Base-by-base conservation (phyloP, 2,888 invertebrate species). In the Tanypteryx hageni region DNA sequence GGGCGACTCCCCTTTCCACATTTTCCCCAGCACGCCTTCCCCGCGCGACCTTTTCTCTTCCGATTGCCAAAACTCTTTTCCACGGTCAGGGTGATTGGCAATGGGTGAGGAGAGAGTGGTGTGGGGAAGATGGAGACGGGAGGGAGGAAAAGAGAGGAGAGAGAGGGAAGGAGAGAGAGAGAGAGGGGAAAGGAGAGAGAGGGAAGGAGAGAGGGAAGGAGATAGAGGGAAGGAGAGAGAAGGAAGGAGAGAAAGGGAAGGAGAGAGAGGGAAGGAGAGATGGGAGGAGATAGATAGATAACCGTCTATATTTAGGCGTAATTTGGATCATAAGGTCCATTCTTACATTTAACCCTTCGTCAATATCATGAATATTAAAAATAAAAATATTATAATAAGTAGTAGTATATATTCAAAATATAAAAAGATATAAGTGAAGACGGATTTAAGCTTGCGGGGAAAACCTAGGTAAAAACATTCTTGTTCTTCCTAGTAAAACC, bases 261-360 rank as follows among this genome's bases (percentile, higher is more conserved):
- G 56, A 44, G 83, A 56, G 22, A 76, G 76, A 31, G 27, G 27
- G 83, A 83, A 18, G 83, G 83, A 16, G 83, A 44, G 83, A 76
- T 31, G 83, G 44, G 83, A 56, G 27, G 18, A 83, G 16, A 56
- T 31, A 83, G 83, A 83, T 18, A 44, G 31, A 44, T 16, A 56
- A 83, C 18, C 83, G 31, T 11, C 16, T 16, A 22, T 22, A 76
- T 14, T 76, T 22, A n/a, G n/a, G n/a, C n/a, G n/a, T n/a, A n/a
- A n/a, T n/a, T n/a, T n/a, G n/a, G n/a, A n/a, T n/a, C n/a, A n/a
- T n/a, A n/a, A n/a, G n/a, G n/a, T n/a, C n/a, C n/a, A n/a, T n/a
- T n/a, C n/a, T n/a, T n/a, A n/a, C n/a, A n/a, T n/a, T n/a, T n/a
- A n/a, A n/a, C n/a, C n/a, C n/a, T n/a, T n/a, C n/a, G n/a, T n/a